Conservation (phyloP, 2,888 invertebrate genomes). For the Pollenia griseotomentosa region DNA sequence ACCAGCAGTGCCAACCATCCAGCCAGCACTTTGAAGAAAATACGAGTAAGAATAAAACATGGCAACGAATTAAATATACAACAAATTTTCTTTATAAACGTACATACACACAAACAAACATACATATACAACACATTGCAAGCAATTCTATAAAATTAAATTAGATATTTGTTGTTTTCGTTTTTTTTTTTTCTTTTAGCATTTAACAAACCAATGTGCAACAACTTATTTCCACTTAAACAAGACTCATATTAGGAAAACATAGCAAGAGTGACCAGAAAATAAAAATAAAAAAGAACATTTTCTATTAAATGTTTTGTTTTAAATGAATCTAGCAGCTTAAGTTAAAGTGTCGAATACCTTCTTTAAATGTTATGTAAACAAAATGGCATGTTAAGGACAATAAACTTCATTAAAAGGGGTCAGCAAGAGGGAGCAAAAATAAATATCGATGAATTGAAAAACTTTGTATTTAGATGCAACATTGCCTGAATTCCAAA, state of each 20-base stretch:
- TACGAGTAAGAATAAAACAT: constrained; percentile 29
- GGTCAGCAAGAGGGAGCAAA: background rate
- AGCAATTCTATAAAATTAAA: constrained; percentile 53
- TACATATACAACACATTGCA: background rate
- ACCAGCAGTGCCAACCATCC: constrained; percentile 20
- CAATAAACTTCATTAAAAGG: background rate
- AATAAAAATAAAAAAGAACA: constrained; percentile 43
- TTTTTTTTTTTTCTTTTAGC: background rate
- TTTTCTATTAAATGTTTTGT: constrained; percentile 16
- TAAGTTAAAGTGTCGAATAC: background rate
- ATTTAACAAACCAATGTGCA: constrained; percentile 13
- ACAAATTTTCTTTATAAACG: constrained; percentile 42
- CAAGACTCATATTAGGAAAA: constrained; percentile 5
- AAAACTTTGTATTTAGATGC: too few relatives aligned
- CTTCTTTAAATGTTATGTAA: background rate
- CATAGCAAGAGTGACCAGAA: background rate
- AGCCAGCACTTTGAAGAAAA: constrained; percentile 28
- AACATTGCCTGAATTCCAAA: too few relatives aligned
- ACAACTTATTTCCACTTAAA: constrained; percentile 32
- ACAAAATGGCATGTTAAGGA: background rate
- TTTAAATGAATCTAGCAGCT: background rate
- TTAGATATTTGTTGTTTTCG: constrained; percentile 5
- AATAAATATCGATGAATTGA: background rate
- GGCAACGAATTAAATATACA: constrained; percentile 56
- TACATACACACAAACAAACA: background rate